phyloP scores from a whole-genome alignment of 2,113 vertebrate genomes.

The Panthera tigris region DNA sequence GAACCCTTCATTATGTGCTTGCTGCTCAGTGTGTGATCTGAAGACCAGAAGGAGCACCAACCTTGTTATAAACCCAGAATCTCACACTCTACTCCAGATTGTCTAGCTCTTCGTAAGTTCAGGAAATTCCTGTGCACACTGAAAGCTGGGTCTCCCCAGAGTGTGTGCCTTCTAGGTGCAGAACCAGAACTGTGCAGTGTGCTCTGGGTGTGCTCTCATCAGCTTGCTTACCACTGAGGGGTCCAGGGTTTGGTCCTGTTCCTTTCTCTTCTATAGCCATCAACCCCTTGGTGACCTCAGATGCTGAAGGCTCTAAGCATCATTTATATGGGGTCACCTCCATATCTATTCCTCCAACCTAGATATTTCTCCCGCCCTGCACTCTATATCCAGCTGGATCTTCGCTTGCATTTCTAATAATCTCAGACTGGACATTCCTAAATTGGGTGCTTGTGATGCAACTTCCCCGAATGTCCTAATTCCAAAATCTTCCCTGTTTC shows the following conservation, averaged over 20 bases:
- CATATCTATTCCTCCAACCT: too few relatives aligned
- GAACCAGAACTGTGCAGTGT: fast-evolving
- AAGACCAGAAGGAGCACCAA: neutral
- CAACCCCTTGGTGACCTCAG: neutral
- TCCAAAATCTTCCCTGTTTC: neutral
- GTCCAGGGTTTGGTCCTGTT: neutral
- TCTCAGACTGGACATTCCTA: neutral
- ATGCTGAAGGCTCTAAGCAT: too few relatives aligned
- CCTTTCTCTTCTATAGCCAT: neutral
- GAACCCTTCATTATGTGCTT: neutral
- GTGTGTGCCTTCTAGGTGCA: fast-evolving
- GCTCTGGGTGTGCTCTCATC: neutral
- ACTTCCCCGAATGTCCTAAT: neutral
- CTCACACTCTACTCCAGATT: too few relatives aligned
- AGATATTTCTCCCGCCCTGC: too few relatives aligned
- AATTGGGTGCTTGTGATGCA: neutral
- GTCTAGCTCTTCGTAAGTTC: too few relatives aligned
- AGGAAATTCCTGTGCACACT: too few relatives aligned
- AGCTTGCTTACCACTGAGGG: fast-evolving
- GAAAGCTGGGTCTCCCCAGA: too few relatives aligned
- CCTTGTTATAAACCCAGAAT: too few relatives aligned
- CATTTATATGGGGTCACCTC: too few relatives aligned
- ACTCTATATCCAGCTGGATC: too few relatives aligned
- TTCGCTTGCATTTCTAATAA: too few relatives aligned
- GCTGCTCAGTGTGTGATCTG: neutral